Evolutionary conservation across 2,113 vertebrate species (phyloP).

Genomic region (Podarcis muralis): DNA sequence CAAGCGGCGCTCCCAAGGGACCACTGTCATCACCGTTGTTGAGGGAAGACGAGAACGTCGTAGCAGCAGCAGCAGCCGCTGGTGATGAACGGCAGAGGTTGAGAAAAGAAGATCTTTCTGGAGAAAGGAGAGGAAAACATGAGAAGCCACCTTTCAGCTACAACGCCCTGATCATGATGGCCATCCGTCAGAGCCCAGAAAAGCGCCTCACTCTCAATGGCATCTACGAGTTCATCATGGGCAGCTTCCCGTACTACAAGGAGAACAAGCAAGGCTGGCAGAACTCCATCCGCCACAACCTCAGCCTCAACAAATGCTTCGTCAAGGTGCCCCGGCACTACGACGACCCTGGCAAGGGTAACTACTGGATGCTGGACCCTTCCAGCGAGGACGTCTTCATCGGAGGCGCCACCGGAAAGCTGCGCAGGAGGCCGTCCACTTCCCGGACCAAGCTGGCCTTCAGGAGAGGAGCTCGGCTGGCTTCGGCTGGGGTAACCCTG

Average conservation of each 20-base stretch:
- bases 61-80: background rate
- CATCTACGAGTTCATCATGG: conserved; percentile 84
- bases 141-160: conserved; percentile 84
- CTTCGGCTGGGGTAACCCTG: conserved; percentile 68
- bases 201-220: conserved; percentile 78
- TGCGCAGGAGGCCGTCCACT: conserved; percentile 69
- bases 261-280: conserved; percentile 82
- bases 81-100: background rate
- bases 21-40: background rate
- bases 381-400: conserved; percentile 84
- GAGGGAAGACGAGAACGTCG: background rate
- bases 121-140: conserved; percentile 46
- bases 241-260: conserved; percentile 80
- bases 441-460: conserved; percentile 69
- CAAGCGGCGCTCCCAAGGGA: conserved; percentile 33
- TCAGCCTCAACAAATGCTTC: conserved; percentile 84
- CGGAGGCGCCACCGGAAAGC: conserved; percentile 78
- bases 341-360: conserved; percentile 82
- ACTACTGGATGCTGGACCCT: conserved; percentile 84
- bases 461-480: conserved; percentile 63
- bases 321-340: conserved; percentile 83
- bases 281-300: conserved; percentile 83
- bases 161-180: conserved; percentile 86
- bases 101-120: background rate
- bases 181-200: conserved; percentile 79